phyloP scores from a whole-genome alignment of 2,888 invertebrate genomes.

The Petrolisthes manimaculis region DNA sequence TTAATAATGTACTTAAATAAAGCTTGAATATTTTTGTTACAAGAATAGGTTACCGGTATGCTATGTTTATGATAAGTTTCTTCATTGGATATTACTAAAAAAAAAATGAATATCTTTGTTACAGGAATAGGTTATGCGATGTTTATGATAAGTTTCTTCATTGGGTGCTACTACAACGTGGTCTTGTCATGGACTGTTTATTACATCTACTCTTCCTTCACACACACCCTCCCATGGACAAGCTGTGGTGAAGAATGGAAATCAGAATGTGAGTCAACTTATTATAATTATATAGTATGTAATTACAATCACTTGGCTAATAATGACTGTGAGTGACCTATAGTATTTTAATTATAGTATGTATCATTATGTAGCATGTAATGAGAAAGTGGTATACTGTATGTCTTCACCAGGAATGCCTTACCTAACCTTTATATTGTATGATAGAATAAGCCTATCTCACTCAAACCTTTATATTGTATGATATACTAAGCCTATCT shows the following conservation, averaged over 20 bases:
- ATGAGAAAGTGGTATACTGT: too few species aligned
- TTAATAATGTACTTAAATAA: too few species aligned
- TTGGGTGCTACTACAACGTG: constrained; percentile 74
- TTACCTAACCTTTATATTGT: too few species aligned
- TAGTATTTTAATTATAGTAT: too few species aligned
- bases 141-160: constrained; percentile 73
- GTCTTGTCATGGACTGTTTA: constrained; percentile 74
- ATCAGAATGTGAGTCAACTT: constrained; percentile 67
- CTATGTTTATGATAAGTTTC: too few species aligned
- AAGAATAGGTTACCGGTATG: too few species aligned
- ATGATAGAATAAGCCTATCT: too few species aligned
- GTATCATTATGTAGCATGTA: too few species aligned
- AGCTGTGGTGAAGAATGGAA: constrained; percentile 71
- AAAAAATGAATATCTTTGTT: neutral
- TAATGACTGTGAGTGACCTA: neutral
- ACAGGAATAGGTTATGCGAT: constrained; percentile 74
- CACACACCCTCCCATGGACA: constrained; percentile 71
- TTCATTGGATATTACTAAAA: neutral
- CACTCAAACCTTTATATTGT: too few species aligned
- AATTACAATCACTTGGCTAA: neutral
- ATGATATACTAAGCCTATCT: too few species aligned
- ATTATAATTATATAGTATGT: neutral
- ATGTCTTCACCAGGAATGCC: too few species aligned
- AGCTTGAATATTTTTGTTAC: too few species aligned
- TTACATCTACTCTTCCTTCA: constrained; percentile 72